Conservation (phyloP, 2,797 vertebrate genomes). For the Sebastes vulpes region DNA sequence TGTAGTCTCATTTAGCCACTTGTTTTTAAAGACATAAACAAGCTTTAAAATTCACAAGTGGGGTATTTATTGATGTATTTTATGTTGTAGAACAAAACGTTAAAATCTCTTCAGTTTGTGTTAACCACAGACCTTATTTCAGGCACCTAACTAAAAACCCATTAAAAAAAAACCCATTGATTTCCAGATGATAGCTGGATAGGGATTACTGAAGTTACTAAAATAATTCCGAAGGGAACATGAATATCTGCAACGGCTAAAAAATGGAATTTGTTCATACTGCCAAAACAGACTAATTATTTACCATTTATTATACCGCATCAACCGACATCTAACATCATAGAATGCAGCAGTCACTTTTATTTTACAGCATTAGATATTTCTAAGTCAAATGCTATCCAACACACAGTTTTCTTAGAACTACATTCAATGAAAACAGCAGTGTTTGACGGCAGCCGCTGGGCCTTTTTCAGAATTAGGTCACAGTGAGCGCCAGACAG, state of each 20-base stretch:
- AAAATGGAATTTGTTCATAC: not conserved
- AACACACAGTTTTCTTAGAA: slow-evolving; percentile 66
- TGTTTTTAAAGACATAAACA: too few relatives aligned
- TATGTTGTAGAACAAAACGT: too few relatives aligned
- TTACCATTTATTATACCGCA: slow-evolving; percentile 19
- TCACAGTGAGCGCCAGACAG: slow-evolving; percentile 69
- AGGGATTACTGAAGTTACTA: not conserved
- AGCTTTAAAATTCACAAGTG: too few relatives aligned
- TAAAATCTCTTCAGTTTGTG: too few relatives aligned
- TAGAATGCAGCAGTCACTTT: slow-evolving; percentile 10
- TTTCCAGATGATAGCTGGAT: not conserved
- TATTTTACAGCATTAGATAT: slow-evolving; percentile 49
- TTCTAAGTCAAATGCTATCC: slow-evolving; percentile 53
- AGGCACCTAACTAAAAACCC: too few relatives aligned
- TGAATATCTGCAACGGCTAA: not conserved
- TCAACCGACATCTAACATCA: slow-evolving; percentile 5
- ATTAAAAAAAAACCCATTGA: too few relatives aligned
- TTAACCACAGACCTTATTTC: too few relatives aligned
- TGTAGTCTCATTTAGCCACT: too few relatives aligned
- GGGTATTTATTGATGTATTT: too few relatives aligned
- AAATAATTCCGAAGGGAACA: not conserved
- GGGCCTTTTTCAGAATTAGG: slow-evolving; percentile 62
- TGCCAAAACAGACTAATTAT: slow-evolving; percentile 14
- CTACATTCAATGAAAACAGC: slow-evolving; percentile 72
- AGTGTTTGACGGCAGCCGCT: slow-evolving; percentile 59